A percentile compares a stretch with the other conserved stretches of the same genome.
These are phyloP conservation scores for Cydia amplana DNA, from an alignment of 1,140 invertebrate genomes.

Conservation along the genomic window DNA sequence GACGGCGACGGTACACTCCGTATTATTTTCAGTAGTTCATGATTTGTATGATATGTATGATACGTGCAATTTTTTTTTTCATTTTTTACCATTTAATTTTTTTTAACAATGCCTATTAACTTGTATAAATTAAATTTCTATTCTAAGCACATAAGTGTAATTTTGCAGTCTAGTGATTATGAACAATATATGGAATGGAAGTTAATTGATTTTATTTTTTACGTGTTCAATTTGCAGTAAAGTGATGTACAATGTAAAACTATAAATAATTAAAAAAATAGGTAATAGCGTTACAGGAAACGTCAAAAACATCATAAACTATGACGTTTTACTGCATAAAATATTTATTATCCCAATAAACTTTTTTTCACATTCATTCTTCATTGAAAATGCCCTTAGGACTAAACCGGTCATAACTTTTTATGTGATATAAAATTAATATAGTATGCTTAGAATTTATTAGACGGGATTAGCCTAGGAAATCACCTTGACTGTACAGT, in stretches of 20 bases:
- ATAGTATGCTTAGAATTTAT: conserved; percentile 15
- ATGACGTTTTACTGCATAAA: neutral
- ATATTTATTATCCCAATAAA: neutral
- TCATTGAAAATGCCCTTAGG: neutral
- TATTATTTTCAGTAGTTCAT: no score
- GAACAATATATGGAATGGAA: no score
- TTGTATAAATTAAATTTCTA: neutral
- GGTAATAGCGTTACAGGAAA: neutral
- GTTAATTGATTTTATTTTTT: no score
- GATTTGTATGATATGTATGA: neutral
- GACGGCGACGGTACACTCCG: no score
- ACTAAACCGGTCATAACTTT: neutral
- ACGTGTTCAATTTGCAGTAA: no score
- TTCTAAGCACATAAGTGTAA: neutral
- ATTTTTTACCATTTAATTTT: no score
- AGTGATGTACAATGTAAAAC: neutral
- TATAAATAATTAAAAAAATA: no score
- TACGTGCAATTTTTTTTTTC: neutral
- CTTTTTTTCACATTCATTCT: neutral
- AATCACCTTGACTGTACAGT: neutral
- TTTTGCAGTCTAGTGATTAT: neutral
- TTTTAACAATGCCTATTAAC: neutral
- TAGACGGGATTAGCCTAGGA: neutral
- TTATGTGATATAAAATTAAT: neutral
- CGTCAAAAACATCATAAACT: neutral